These are phyloP conservation scores for Phymatocera aterrima DNA, from an alignment of 2,888 invertebrate genomes.

Conservation along the genomic window DNA sequence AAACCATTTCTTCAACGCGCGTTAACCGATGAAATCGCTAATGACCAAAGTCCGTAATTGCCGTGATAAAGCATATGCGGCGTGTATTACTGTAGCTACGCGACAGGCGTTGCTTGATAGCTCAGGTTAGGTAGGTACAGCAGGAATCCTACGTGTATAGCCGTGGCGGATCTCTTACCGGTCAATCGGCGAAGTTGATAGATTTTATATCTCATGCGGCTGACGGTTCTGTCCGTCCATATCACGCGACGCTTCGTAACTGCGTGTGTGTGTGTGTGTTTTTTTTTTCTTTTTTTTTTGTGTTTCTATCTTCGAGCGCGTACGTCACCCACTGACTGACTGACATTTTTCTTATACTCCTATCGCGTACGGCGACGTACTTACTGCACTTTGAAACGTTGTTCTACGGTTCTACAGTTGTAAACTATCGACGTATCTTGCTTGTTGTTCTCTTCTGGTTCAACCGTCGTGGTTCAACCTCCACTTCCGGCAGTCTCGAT, in stretches of 20 bases:
- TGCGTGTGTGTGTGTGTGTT: slow-evolving; percentile 51
- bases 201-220: slow-evolving; percentile 52
- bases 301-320: slow-evolving; percentile 33
- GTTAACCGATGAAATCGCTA: slow-evolving; percentile 59
- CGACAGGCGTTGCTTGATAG: slow-evolving; percentile 21
- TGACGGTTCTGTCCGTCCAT: slow-evolving; percentile 7
- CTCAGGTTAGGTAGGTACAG: not conserved
- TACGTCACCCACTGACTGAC: slow-evolving; percentile 36
- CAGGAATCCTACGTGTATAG: not conserved
- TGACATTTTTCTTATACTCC: slow-evolving; percentile 4
- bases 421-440: slow-evolving; percentile 40
- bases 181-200: slow-evolving; percentile 50
- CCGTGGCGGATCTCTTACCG: not conserved
- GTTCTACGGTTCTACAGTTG: slow-evolving; percentile 31
- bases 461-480: not conserved
- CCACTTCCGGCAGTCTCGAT: slow-evolving; percentile 41
- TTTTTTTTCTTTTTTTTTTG: slow-evolving; percentile 39
- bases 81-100: slow-evolving; percentile 10
- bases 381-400: slow-evolving; percentile 1
- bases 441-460: slow-evolving; percentile 20
- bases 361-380: not conserved
- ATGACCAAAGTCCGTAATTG: slow-evolving; percentile 53
- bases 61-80: slow-evolving; percentile 42
- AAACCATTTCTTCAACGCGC: slow-evolving; percentile 49
- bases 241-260: slow-evolving; percentile 54